Percentiles rank a stretch among this genome's conserved stretches.
phyloP scores from a whole-genome alignment of 2,888 invertebrate genomes.

The Agrochola circellaris region DNA sequence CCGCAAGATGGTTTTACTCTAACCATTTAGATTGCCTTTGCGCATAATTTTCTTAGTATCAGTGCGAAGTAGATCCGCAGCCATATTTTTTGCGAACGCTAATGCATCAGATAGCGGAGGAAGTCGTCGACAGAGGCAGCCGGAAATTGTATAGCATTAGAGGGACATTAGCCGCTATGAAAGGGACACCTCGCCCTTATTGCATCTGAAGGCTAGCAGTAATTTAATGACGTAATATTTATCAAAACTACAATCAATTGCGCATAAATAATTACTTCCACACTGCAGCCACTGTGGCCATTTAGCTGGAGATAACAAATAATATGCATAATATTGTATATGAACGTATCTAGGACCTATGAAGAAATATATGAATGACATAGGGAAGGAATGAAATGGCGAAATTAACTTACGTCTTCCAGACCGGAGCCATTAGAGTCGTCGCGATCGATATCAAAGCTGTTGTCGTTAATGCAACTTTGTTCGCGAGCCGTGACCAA shows the following conservation, averaged over 20 bases:
- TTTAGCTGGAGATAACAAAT: conserved; percentile 35
- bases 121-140: conserved; percentile 75
- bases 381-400: conserved; percentile 44
- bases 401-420: conserved; percentile 42
- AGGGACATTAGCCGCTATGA: conserved; percentile 82
- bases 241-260: conserved; percentile 55
- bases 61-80: conserved; percentile 64
- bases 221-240: conserved; percentile 61
- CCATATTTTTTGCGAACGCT: conserved; percentile 76
- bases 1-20: conserved; percentile 44
- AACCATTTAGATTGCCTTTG: conserved; percentile 57
- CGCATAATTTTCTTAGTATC: conserved; percentile 67
- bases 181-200: conserved; percentile 76
- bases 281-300: conserved; percentile 20
- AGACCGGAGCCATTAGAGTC: conserved; percentile 40
- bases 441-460: conserved; percentile 39
- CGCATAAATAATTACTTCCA: conserved; percentile 55
- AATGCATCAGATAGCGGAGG: conserved; percentile 80
- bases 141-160: conserved; percentile 87
- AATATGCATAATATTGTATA: neutral
- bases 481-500: conserved; percentile 45
- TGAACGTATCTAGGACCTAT: neutral
- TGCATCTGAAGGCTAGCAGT: conserved; percentile 58
- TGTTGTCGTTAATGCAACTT: conserved; percentile 44
- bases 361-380: conserved; percentile 32